A percentile compares a stretch with the other conserved stretches of the same genome.
Conservation (phyloP, 2,797 vertebrate species). For the Myoxocephalus aenaeus region DNA sequence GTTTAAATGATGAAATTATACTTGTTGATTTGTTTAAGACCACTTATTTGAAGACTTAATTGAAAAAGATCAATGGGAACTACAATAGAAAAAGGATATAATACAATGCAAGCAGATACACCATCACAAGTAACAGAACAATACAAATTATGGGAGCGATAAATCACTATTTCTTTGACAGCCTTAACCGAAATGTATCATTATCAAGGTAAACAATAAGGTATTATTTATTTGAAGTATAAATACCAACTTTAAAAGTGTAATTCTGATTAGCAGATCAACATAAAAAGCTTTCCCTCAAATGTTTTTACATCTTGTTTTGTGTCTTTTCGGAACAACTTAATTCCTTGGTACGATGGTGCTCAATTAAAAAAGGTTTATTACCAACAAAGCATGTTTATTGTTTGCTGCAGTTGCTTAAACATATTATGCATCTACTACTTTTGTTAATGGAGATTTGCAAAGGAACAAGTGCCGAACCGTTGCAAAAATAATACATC, state of each 20-base stretch:
- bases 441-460: too few species aligned
- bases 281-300: not conserved
- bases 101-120: not conserved
- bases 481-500: not conserved
- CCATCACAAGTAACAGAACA: not conserved
- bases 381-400: not conserved
- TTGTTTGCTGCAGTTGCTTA: not conserved
- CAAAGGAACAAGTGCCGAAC: not conserved
- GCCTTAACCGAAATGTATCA: not conserved
- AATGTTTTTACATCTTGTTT: not conserved
- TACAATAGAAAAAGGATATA: not conserved
- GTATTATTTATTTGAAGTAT: not conserved
- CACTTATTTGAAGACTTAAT: not conserved
- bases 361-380: not conserved
- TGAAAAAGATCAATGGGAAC: not conserved
- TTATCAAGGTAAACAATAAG: not conserved
- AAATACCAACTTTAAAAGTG: too few species aligned
- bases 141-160: not conserved
- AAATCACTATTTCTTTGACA: not conserved
- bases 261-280: not conserved
- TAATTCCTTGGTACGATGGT: not conserved
- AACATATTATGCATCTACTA: not conserved
- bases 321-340: not conserved
- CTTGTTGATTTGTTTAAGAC: not conserved
- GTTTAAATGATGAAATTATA: not conserved